These are phyloP conservation scores for Rallus crepitans DNA, from an alignment of 2,797 vertebrate species.

Conservation along the genomic window DNA sequence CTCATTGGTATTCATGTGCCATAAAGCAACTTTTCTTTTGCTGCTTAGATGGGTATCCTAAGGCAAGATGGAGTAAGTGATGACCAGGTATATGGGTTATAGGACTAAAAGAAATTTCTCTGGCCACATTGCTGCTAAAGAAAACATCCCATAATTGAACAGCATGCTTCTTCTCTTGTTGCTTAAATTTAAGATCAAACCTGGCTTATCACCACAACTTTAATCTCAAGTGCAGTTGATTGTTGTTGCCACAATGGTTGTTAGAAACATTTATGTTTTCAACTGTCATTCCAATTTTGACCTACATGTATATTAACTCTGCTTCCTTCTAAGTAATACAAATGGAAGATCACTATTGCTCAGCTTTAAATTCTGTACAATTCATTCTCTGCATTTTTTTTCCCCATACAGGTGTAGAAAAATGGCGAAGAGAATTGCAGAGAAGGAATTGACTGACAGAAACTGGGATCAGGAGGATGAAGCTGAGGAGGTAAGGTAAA, in stretches of 20 bases:
- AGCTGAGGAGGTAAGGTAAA: constrained; percentile 89
- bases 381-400: background rate
- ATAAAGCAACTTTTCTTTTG: background rate
- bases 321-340: background rate
- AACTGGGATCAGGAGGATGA: constrained; percentile 99
- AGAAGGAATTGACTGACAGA: constrained; percentile 95
- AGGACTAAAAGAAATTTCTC: background rate
- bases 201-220: background rate
- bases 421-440: constrained; percentile 97
- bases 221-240: background rate
- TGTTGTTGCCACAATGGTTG: background rate
- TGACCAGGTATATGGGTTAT: background rate
- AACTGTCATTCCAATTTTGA: background rate
- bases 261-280: background rate
- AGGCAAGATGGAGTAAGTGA: background rate
- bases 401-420: constrained; percentile 52
- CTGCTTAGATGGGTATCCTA: background rate
- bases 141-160: background rate
- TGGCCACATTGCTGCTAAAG: background rate
- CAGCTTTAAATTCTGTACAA: background rate
- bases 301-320: background rate
- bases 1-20: background rate
- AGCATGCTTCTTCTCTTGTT: background rate
- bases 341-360: background rate
- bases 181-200: background rate